Evolutionary conservation across 2,888 invertebrate species (phyloP).

Genomic region (Phyllotreta striolata): DNA sequence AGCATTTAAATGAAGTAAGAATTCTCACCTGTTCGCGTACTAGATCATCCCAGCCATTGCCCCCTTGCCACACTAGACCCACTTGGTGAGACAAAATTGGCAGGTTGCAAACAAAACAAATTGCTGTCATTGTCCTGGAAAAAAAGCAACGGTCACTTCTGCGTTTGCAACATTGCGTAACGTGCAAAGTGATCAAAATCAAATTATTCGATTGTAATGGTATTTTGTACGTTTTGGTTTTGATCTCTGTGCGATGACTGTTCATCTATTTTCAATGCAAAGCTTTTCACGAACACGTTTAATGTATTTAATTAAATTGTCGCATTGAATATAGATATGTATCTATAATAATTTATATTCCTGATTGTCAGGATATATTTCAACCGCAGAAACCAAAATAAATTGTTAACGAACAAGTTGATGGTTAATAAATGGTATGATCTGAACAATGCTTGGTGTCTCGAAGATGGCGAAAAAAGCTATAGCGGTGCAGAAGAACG

Average conservation of each 20-base stretch:
- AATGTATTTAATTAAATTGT: not conserved
- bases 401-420: conserved; percentile 9
- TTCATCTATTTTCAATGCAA: too few relatives aligned
- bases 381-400: conserved; percentile 17
- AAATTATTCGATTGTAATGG: too few relatives aligned
- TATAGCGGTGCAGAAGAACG: conserved; percentile 42
- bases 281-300: too few relatives aligned
- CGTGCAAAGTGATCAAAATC: conserved; percentile 23
- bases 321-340: not conserved
- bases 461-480: conserved; percentile 38
- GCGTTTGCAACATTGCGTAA: not conserved
- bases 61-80: conserved; percentile 91
- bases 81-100: conserved; percentile 95
- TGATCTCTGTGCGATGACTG: too few relatives aligned
- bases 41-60: conserved; percentile 94
- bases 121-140: conserved; percentile 89
- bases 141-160: conserved; percentile 33
- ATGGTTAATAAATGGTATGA: conserved; percentile 29
- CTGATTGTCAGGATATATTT: not conserved
- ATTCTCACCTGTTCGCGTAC: conserved; percentile 74
- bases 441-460: conserved; percentile 28
- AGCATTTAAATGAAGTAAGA: not conserved
- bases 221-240: too few relatives aligned
- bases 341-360: conserved; percentile 6
- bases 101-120: conserved; percentile 96